These are phyloP conservation scores for Dynastes tityus DNA, from an alignment of 2,888 invertebrate species.

Conservation along the genomic window DNA sequence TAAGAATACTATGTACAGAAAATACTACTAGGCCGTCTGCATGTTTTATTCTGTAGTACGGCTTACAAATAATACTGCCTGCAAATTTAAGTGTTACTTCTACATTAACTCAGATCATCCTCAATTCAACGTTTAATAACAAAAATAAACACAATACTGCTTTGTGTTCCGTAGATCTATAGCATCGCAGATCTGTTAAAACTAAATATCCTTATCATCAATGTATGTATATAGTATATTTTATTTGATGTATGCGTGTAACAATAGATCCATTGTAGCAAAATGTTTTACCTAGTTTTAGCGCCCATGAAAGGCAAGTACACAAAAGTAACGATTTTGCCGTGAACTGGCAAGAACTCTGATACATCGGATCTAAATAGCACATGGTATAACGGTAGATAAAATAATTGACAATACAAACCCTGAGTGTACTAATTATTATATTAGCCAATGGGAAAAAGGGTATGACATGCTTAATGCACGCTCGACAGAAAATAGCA, in stretches of 20 bases:
- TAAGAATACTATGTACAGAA: conserved; percentile 36
- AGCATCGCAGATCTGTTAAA: conserved; percentile 31
- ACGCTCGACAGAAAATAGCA: too few relatives aligned
- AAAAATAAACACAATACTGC: conserved; percentile 21
- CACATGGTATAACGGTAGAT: too few relatives aligned
- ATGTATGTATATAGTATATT: neutral
- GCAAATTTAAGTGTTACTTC: conserved; percentile 21
- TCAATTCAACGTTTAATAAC: conserved; percentile 15
- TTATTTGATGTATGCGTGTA: too few relatives aligned
- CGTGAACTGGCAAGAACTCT: too few relatives aligned
- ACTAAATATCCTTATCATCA: neutral
- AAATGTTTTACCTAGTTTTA: too few relatives aligned
- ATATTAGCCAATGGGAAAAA: too few relatives aligned
- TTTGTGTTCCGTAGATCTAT: conserved; percentile 32
- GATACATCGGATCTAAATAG: neutral
- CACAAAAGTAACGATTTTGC: too few relatives aligned
- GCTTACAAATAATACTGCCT: conserved; percentile 36
- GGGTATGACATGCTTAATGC: too few relatives aligned
- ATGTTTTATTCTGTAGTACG: conserved; percentile 18
- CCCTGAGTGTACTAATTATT: too few relatives aligned
- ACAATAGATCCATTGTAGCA: too few relatives aligned
- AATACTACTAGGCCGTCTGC: conserved; percentile 33
- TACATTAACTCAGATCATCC: conserved; percentile 14
- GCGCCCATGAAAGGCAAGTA: too few relatives aligned
- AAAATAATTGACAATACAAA: too few relatives aligned